Conservation (phyloP, 2,113 vertebrate genomes). For the Girardinichthys multiradiatus region DNA sequence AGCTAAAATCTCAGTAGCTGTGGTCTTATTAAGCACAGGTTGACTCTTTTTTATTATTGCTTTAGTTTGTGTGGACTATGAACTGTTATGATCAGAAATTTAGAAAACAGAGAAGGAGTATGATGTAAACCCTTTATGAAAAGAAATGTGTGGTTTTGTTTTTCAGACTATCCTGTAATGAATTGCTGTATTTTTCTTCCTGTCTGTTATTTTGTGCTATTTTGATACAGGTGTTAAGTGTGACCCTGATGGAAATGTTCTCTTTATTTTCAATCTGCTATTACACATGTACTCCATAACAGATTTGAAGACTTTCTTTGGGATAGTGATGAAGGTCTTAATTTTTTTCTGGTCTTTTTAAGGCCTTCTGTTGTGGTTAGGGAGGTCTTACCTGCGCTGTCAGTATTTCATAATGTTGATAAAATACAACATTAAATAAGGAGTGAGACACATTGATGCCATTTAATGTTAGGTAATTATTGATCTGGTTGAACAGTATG, state of each 20-base stretch:
- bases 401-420: background rate
- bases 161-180: background rate
- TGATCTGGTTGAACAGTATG: background rate
- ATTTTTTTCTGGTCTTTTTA: background rate
- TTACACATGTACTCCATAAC: background rate
- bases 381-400: background rate
- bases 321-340: background rate
- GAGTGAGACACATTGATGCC: conserved; percentile 1
- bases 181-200: conserved; percentile 13
- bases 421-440: background rate
- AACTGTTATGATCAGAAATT: conserved; percentile 33
- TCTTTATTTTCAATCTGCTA: background rate
- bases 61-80: conserved; percentile 13
- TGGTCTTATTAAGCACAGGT: conserved; percentile 23
- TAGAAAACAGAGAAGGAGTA: conserved; percentile 7
- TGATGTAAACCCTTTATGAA: conserved; percentile 9
- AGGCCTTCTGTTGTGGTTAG: background rate
- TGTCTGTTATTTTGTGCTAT: conserved; percentile 19
- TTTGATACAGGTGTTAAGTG: conserved; percentile 6
- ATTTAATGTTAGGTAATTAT: background rate
- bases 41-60: background rate
- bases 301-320: background rate
- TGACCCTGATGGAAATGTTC: background rate
- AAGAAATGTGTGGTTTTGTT: conserved; percentile 1
- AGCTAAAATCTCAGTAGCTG: conserved; percentile 2